Base-by-base conservation (phyloP, 2,888 invertebrate species). In the Ferdinandea cuprea region DNA sequence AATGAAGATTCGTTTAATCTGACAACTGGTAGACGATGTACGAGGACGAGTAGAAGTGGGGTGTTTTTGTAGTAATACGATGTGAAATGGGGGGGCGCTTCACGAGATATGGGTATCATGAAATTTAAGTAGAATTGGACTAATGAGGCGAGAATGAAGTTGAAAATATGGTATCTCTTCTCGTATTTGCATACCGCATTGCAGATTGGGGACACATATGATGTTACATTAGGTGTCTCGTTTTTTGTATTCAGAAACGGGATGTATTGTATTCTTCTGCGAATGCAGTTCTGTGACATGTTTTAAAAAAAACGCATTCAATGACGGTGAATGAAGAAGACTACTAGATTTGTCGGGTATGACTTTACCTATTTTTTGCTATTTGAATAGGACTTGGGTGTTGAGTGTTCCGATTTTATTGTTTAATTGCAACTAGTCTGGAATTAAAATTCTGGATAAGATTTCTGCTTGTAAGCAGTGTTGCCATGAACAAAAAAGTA, bases 1-100 rank as follows among this genome's bases (percentile, higher is more conserved):
- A 83, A 78, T 83, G 83, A 83, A 83, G 83, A 83, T 83, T 83
- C 83, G 78, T 83, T 78, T 78, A 73, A 83, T 83, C 83, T 83
- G 83, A 66, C 54, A 72, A 61, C 35, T 72, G 61, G 71, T 46
- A 35, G 59, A 74, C 50, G 35, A 32, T 32, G 65, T 8, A n/a
- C n/a, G 28, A 46, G 40, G 48, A 28, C 25, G 17, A 30, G 30
- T 37, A 8, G 25, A 48, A 5, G n/a, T 9, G 19, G 59, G 48
- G 54, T 50, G 17, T 71, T 50, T 52, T 40, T 69, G 74, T 65
- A 58, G 52, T 44, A 65, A 56, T 58, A 59, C 32, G 59, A 52
- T 19, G 13, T 63, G 58, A 61, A 30, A 37, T 37, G 21, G 17
- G 50, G 19, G 5, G 4, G 25, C 13, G 19, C 21, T 30, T 32